Base-by-base conservation (phyloP, 2,797 vertebrate genomes). In the Eremophila alpestris region DNA sequence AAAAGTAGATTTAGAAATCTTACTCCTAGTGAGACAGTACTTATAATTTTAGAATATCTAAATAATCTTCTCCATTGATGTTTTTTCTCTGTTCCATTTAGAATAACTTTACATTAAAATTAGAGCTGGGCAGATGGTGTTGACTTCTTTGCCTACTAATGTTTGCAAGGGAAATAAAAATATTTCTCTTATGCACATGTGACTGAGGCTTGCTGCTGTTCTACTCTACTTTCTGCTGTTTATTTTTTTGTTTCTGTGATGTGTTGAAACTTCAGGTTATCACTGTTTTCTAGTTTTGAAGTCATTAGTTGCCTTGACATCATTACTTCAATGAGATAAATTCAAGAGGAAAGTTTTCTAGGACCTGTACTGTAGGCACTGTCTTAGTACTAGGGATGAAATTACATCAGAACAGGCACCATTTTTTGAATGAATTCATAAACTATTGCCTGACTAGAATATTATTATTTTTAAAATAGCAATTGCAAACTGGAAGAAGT, bases 91-190 rank as follows among this genome's bases (percentile, higher is more conserved):
- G 15, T 93, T 91, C 67, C 32, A 64, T 83, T 56, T 90, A 90
- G 80, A 93, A 84, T 93, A 94, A 89, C 70, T 90, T 93, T 84
- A 87, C 86, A 65, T 82, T 84, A 90, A 89, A 95, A 91, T 87
- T 91, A 89, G 94, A 89, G 41, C 67, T 84, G 52, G 75, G 38
- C 93, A 95, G 86, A 90, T 95, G 90, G 86, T 89, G 87, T 94
- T 94, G 87, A 78, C 85, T 94, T 65, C 76, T 94, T 79, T 77
- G 63, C 45, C 67, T 89, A 56, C 56, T 56, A 79, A 67, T 90
- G 83, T 95, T 95, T 95, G 36, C 78, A 84, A 93, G 69, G 52
- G 60, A 95, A 93, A 96, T 91, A 86, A 89, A 95, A 96, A 90
- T 93, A 93, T 95, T 96, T 95, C 59, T 87, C 45, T 91, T 87